A percentile compares a stretch with the other conserved stretches of the same genome.
Conservation (phyloP, 1,140 invertebrate genomes). For the Riptortus pedestris region DNA sequence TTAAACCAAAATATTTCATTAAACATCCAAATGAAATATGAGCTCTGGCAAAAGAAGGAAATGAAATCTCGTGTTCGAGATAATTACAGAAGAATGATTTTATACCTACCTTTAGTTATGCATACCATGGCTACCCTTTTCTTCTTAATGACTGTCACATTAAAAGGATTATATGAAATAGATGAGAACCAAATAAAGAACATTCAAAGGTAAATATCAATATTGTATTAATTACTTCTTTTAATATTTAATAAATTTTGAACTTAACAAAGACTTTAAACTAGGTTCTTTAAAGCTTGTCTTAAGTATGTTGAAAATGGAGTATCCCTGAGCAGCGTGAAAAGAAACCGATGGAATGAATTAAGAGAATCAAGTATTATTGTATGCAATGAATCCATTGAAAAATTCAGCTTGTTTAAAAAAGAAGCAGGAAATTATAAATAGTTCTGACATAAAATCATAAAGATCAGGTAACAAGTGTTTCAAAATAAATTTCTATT, state of each 20-base stretch:
- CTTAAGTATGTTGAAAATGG: not conserved
- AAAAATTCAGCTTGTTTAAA: too few species aligned
- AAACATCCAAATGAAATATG: not conserved
- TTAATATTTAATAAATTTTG: too few species aligned
- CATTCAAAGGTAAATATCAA: not conserved
- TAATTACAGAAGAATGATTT: not conserved
- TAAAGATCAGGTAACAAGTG: too few species aligned
- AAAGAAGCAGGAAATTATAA: too few species aligned
- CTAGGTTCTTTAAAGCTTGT: not conserved
- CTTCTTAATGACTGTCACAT: not conserved
- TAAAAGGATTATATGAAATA: not conserved
- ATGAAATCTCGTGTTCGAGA: not conserved
- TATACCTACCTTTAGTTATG: not conserved
- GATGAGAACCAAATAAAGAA: not conserved
- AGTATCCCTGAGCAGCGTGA: not conserved
- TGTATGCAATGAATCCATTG: not conserved
- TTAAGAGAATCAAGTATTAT: not conserved
- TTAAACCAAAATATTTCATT: not conserved
- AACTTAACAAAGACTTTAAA: too few species aligned
- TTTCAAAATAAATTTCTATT: too few species aligned
- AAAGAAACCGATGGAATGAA: constrained; percentile 14
- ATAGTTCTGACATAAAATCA: too few species aligned
- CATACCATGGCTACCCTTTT: not conserved
- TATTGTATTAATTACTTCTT: too few species aligned
- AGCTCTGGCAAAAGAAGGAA: constrained; percentile 4